Conservation (phyloP, 92 coral and sea anemone species). For the Phymanthus crucifer region DNA sequence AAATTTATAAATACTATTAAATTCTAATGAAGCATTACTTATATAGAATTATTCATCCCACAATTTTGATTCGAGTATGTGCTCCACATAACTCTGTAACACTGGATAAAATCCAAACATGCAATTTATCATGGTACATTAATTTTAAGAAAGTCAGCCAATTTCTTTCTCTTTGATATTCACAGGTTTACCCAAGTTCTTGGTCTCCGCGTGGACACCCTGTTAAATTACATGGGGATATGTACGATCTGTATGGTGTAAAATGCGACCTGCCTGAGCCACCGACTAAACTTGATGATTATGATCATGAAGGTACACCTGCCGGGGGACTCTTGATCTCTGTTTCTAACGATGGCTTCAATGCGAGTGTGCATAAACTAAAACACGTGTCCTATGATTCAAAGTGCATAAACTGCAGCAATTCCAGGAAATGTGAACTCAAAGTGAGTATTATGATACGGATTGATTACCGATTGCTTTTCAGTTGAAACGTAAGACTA, state of each 20-base stretch:
- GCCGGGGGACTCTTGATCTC: no score
- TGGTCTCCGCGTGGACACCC: not conserved
- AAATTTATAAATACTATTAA: not conserved
- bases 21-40: not conserved
- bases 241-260: slow-evolving; percentile 38
- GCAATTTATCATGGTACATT: not conserved
- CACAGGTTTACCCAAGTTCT: not conserved
- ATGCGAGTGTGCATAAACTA: slow-evolving; percentile 15
- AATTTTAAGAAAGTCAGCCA: no score
- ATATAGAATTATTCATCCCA: no score
- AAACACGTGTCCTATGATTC: slow-evolving; percentile 44
- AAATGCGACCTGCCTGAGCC: slow-evolving; percentile 48
- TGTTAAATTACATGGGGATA: not conserved
- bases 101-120: not conserved
- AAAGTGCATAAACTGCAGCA: slow-evolving; percentile 45
- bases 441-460: slow-evolving; percentile 43
- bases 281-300: no score
- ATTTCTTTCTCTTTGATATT: not conserved
- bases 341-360: no score
- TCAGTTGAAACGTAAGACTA: no score
- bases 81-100: not conserved
- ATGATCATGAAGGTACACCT: slow-evolving; percentile 30
- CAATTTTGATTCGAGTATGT: no score
- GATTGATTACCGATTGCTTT: no score
- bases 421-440: slow-evolving; percentile 32